Base-by-base conservation (phyloP, 2,113 vertebrate genomes). In the Ophiodon elongatus region DNA sequence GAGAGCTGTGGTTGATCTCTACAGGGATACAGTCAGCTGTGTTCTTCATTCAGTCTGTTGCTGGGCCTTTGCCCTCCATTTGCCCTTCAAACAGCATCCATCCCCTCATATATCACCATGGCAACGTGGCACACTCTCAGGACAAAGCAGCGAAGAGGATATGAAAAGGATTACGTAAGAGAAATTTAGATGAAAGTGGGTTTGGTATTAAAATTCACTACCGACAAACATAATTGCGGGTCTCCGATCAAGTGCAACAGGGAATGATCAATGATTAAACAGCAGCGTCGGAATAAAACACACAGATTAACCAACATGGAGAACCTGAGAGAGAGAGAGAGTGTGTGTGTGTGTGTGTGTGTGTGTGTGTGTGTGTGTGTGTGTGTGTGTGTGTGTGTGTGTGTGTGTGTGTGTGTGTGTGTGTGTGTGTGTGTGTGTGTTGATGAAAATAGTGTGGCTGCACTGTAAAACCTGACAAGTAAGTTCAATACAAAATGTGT, bases 51-150 rank as follows among this genome's bases (percentile, higher is more conserved):
- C 78, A 62, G 87, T 45, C 70, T 13, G 19, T 71, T 85, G 72
- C 62, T 74, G 50, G 54, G 59, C 60, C 80, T 79, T 83, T 76
- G 77, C 52, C 83, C 84, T 27, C 74, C 52, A 83, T 87, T 92
- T 91, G 85, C 84, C 88, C 92, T 91, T 87, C 87, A 91, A 90
- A 88, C 76, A 83, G 76, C 81, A 89, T 89, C 77, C 81, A 52
- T 89, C 84, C 60, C 62, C 74, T 88, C 77, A 64, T 54, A 81
- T 66, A 86, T 89, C 74, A 52, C 83, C 86, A 92, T 92, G 79
- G 89, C 84, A 93, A 93, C 89, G 75, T 73, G 86, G 72, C 77
- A 73, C 76, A 88, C 71, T 77, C 75, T 78, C 64, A 88, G 73
- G 78, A 85, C 86, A 89, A 89, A 73, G 84, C 80, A 29, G 79